Evolutionary conservation across 1,140 invertebrate genomes (phyloP), one percentile per base, ranked within the genome.

Genomic region (Drosophila auraria): DNA sequence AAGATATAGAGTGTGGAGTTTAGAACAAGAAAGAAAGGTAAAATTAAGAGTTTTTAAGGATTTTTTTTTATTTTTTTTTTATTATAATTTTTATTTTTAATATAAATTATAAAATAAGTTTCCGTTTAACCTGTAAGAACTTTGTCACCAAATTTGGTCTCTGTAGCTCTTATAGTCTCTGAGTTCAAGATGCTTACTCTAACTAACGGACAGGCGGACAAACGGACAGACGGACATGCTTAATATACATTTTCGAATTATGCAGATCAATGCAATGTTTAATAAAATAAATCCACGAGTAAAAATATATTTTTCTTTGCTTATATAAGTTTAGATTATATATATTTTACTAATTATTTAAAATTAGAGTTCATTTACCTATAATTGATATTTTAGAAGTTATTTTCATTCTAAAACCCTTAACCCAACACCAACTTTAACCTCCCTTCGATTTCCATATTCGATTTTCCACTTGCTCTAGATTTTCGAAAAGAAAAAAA

Each of bases 381-480:
- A 2, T 12, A 36, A 8, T 20, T 15, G 0, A 23, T 15, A 38
- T 6, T 38, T 2, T 7, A 38, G 14, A 15, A 9, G 12, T 9
- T 5, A 38, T 2, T 6, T 7, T 42, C 15, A n/a, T 1, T 12
- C 36, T 3, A 36, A 40, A 40, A 40, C 14, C 1, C 38, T 9
- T 27, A 7, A 33, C 2, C 1, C 8, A 15, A 38, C 38, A 20
- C 20, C 20, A 20, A 20, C 23, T 66, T 27, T 8, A 53, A 53
- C 15, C n/a, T 11, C 3, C 33, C 53, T 40, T 40, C 8, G 20
- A 56, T 59, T 40, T 56, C 5, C 71, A 45, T 49, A 66, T 70
- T 45, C 50, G 62, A 80, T 47, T 65, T 65, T 60, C 33, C 57
- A 82, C 38, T 78, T 82, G 64, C 50, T 72, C 66, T n/a, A 84